Evolutionary conservation across 2,797 vertebrate species (phyloP).

Genomic region (Erethizon dorsatum): DNA sequence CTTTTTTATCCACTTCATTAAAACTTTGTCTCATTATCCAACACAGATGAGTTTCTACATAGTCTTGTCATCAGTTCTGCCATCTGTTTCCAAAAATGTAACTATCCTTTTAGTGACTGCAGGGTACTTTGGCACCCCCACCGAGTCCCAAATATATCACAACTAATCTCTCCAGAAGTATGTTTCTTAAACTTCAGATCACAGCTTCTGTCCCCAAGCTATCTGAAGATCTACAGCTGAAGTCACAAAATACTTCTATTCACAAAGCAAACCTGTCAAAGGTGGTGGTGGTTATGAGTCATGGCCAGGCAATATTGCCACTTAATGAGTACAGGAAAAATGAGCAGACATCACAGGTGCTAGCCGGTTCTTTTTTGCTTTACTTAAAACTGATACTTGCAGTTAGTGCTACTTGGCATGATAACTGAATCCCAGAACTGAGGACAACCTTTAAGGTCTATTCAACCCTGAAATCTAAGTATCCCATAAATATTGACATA

Average conservation of each 20-base stretch:
- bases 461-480: not conserved
- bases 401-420: not conserved
- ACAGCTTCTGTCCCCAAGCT: constrained; percentile 48
- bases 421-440: not conserved
- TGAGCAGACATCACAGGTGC: not conserved
- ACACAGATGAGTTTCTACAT: not conserved
- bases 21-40: constrained; percentile 45
- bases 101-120: constrained; percentile 45
- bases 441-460: not conserved
- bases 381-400: constrained; percentile 31
- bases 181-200: constrained; percentile 53
- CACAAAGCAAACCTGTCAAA: constrained; percentile 29
- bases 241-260: constrained; percentile 31
- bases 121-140: not conserved
- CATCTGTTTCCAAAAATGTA: constrained; percentile 57
- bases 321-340: constrained; percentile 21
- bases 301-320: not conserved
- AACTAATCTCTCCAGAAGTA: constrained; percentile 37
- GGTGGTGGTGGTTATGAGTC: not conserved
- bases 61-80: not conserved
- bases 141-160: constrained; percentile 39
- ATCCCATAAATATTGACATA: not conserved
- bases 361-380: not conserved
- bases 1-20: constrained; percentile 41
- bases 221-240: constrained; percentile 21